Percentiles rank a stretch among this genome's conserved stretches.
phyloP scores from a whole-genome alignment of 2,113 vertebrate species.

The Diglossa brunneiventris region DNA sequence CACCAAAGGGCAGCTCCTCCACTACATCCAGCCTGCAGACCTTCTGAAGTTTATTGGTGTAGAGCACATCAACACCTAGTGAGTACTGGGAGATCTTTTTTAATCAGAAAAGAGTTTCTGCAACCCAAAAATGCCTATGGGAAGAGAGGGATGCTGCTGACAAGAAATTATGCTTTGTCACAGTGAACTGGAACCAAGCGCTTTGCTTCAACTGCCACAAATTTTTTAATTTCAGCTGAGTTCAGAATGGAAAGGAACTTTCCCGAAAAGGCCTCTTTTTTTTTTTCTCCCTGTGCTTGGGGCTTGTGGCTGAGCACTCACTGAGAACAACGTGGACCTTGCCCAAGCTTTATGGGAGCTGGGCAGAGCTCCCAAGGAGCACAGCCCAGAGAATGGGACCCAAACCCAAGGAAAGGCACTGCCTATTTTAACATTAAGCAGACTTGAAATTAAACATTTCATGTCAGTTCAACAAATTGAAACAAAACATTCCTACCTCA shows the following conservation, averaged over 20 bases:
- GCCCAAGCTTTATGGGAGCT: conserved; percentile 45
- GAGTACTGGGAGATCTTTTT: neutral
- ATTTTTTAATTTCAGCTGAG: neutral
- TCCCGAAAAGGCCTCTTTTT: conserved; percentile 1
- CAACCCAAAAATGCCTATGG: neutral
- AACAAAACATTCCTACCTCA: conserved; percentile 64
- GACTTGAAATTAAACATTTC: conserved; percentile 25
- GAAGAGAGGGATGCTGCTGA: neutral
- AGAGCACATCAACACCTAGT: neutral
- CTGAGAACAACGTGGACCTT: conserved; percentile 2
- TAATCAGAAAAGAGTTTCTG: neutral
- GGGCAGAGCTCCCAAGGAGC: conserved; percentile 52
- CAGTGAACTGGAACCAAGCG: fast-evolving
- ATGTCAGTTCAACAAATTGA: conserved; percentile 64
- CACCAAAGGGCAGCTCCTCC: neutral
- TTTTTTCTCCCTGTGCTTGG: neutral
- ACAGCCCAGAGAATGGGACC: conserved; percentile 45
- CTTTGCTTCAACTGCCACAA: neutral
- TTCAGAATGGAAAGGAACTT: neutral
- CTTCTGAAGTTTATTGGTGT: neutral
- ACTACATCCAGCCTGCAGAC: neutral
- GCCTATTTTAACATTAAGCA: conserved; percentile 58
- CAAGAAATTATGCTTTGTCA: neutral
- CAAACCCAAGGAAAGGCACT: conserved; percentile 39
- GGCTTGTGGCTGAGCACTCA: conserved; percentile 7